Evolutionary conservation across 64 coral and sea anemone species (phyloP).

Genomic region (Stylophora pistillata): DNA sequence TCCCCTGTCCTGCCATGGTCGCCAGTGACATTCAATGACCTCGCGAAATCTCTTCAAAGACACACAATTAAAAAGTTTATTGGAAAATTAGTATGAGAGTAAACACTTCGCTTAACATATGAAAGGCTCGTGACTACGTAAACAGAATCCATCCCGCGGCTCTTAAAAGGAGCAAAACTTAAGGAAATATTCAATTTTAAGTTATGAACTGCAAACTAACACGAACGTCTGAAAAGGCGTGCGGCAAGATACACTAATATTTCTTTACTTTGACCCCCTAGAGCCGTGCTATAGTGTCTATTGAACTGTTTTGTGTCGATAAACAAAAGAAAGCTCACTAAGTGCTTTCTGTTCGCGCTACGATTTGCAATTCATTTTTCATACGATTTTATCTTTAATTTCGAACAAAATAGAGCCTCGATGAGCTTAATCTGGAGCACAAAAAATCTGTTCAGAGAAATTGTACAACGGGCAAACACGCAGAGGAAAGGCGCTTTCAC

Average conservation of each 20-base stretch:
- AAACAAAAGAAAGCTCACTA: slow-evolving; percentile 7
- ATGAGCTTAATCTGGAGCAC: too few species aligned
- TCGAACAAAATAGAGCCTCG: neutral
- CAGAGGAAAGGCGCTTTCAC: neutral
- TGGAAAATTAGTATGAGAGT: slow-evolving; percentile 11
- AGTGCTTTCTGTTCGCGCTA: neutral
- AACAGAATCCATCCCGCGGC: neutral
- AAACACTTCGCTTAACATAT: neutral
- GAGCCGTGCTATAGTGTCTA: neutral
- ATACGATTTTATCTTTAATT: neutral
- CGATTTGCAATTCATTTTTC: neutral
- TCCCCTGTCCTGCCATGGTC: neutral
- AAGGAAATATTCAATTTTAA: neutral
- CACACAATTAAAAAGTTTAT: slow-evolving; percentile 20
- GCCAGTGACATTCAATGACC: neutral
- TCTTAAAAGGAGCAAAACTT: neutral
- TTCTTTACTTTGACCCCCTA: neutral
- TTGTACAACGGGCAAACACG: neutral
- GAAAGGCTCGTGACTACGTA: neutral
- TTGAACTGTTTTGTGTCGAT: slow-evolving; percentile 7
- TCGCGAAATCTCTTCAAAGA: neutral
- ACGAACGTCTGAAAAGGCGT: neutral
- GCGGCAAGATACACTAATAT: neutral
- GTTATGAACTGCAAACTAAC: neutral
- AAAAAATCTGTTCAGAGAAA: too few species aligned